Evolutionary conservation across 2,113 vertebrate genomes (phyloP).

Genomic region (Silurus glanis): DNA sequence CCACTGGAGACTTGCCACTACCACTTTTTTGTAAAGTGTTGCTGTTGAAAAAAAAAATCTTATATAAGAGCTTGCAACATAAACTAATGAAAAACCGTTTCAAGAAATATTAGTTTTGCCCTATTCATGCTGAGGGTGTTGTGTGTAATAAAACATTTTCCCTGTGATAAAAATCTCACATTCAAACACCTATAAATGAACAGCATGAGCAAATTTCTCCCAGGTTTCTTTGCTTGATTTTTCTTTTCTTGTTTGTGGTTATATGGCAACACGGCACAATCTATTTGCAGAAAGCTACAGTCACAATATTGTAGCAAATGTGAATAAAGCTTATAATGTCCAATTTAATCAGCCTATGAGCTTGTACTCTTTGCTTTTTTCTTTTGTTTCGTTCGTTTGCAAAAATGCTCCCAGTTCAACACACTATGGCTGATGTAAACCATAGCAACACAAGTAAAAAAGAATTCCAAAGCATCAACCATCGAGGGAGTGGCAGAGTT

Average conservation of each 20-base stretch:
- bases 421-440: conserved; percentile 6
- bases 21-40: neutral
- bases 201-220: neutral
- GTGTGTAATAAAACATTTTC: neutral
- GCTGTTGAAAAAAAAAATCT: neutral
- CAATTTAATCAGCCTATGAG: neutral
- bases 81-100: neutral
- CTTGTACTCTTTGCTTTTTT: neutral
- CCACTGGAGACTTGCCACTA: neutral
- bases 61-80: neutral
- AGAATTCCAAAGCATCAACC: neutral
- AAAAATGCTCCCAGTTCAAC: neutral
- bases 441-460: neutral
- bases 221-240: neutral
- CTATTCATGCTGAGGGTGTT: neutral
- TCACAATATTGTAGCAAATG: neutral
- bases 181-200: neutral
- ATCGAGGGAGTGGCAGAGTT: neutral
- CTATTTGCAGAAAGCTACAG: neutral
- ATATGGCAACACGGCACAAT: neutral
- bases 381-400: neutral
- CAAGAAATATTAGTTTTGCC: neutral
- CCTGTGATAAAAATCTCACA: neutral
- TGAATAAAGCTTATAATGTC: neutral
- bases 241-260: too few species aligned